Evolutionary conservation across 2,888 invertebrate species (phyloP), one percentile per base, ranked within the genome.

Genomic region (Adineta ricciae): DNA sequence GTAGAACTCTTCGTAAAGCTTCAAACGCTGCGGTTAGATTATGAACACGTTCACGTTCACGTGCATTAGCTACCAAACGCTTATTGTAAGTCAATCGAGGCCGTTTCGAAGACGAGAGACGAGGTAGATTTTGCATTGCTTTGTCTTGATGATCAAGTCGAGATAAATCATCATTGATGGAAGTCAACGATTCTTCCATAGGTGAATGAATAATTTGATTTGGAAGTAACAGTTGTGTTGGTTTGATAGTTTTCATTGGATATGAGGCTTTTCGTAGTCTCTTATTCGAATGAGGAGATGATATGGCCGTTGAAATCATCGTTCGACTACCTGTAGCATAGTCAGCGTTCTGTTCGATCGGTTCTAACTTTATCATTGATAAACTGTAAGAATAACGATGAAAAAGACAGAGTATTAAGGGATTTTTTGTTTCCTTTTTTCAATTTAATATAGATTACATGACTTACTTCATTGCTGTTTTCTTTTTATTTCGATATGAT

Each of bases 1-100:
- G 96, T 78, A 97, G 94, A 0, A 95, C 92, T 86, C 92, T 92
- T 82, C 96, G 92, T 16, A 97, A 91, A 0, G 94, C 95, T 87
- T 97, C 96, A 89, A 96, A 97, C 0, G 96, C 96, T 0, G 96
- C 96, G 88, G 96, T 96, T 87, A 97, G 96, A 0, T 96, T 96
- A 90, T 97, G 96, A 0, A 97, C 96, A 84, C 96, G 92, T 11
- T 96, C 95, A 86, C 96, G 91, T 89, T 97, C 96, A 9, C 96
- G 92, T 0, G 96, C 96, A 89, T 97, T 97, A 0, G 96, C 96
- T 90, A 96, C 96, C 89, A 96, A 95, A 87, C 96, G 92, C 38
- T 73, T 73, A 24, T 73, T 41, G 38, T 73, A 41, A 36, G 38
- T 73, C 7, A 73, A 41, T 11, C 73, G 73, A 38, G 73, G 73